These are phyloP conservation scores for Chinchilla lanigera DNA, from an alignment of 2,113 vertebrate species.

Conservation along the genomic window DNA sequence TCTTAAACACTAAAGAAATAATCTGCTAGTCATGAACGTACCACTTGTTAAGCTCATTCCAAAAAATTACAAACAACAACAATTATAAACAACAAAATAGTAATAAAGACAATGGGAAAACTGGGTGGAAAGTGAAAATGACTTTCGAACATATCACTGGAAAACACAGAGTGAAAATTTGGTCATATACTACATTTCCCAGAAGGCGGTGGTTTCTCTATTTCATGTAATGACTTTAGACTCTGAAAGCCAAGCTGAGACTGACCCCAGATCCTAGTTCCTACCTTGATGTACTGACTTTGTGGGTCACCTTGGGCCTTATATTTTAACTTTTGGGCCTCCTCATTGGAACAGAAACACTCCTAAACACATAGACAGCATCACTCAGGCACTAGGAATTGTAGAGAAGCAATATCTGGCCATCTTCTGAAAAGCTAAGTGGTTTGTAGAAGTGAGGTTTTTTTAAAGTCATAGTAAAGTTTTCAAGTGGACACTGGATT, in stretches of 20 bases:
- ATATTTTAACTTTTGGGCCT: background rate
- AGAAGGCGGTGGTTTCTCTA: background rate
- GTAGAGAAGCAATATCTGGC: background rate
- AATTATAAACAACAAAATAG: background rate
- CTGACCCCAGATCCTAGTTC: background rate
- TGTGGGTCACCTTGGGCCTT: background rate
- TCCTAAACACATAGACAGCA: background rate
- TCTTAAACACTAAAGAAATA: constrained; percentile 27
- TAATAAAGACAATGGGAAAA: background rate
- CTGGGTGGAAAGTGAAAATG: background rate
- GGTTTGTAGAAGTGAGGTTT: background rate
- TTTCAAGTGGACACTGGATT: background rate
- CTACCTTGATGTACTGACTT: background rate
- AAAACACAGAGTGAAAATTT: background rate
- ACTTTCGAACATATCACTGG: background rate
- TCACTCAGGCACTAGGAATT: background rate
- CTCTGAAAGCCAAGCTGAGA: background rate
- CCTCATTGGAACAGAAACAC: background rate
- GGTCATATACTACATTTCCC: background rate
- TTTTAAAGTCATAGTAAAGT: background rate
- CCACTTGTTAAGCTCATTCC: background rate
- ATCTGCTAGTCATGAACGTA: background rate
- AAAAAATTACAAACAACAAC: constrained; percentile 15
- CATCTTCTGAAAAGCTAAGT: background rate
- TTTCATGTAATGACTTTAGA: background rate